Evolutionary conservation across 2,888 invertebrate genomes (phyloP).

Genomic region (Meiosimyza decipiens): DNA sequence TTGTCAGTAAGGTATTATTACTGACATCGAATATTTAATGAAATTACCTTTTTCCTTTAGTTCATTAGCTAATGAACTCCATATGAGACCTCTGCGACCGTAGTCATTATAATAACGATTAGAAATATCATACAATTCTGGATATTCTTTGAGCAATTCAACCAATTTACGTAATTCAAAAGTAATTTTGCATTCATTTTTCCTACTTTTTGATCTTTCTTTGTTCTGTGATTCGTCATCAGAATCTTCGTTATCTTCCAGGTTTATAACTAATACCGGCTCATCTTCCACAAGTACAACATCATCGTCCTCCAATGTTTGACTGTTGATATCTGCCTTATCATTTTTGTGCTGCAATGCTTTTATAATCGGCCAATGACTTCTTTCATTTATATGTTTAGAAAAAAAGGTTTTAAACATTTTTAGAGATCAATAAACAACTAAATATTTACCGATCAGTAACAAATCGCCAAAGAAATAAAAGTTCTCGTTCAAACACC

Average conservation of each 20-base stretch:
- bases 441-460: conserved; percentile 34
- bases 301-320: conserved; percentile 32
- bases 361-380: conserved; percentile 8
- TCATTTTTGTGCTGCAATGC: not conserved
- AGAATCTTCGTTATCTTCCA: conserved; percentile 47
- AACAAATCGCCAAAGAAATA: conserved; percentile 57
- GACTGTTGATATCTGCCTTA: conserved; percentile 18
- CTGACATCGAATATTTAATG: too few species aligned
- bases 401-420: not conserved
- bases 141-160: conserved; percentile 50
- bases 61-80: conserved; percentile 56
- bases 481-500: conserved; percentile 55
- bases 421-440: not conserved
- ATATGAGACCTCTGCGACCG: conserved; percentile 55
- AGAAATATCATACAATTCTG: conserved; percentile 53
- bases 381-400: conserved; percentile 26
- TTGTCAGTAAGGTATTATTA: too few species aligned
- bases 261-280: conserved; percentile 49
- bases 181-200: conserved; percentile 25
- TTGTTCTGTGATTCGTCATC: not conserved
- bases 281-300: conserved; percentile 42
- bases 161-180: conserved; percentile 45
- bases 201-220: not conserved
- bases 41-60: conserved; percentile 53
- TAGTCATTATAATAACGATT: conserved; percentile 47